Evolutionary conservation across 2,113 vertebrate species (phyloP), one percentile per base, ranked within the genome.

Genomic region (Peucedramus taeniatus): DNA sequence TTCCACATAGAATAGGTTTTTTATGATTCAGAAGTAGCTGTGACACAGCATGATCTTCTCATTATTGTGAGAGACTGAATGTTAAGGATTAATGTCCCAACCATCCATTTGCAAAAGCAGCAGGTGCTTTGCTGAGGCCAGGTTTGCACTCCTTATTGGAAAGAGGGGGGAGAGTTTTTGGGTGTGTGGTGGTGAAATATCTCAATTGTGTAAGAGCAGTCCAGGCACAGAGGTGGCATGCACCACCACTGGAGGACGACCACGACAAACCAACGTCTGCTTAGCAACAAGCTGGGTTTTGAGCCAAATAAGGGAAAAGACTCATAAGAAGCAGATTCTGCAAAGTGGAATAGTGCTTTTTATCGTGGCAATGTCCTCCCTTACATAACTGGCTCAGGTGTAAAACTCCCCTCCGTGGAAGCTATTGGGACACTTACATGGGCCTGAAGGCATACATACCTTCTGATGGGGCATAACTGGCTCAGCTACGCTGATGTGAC

Each of bases 381-480:
- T 56, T 16, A 15, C 17, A 14, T 13, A 27, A 18, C 11, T 27
- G 39, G 17, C 47, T 72, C 17, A 18, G 47, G 68, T 22, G 33
- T 27, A 22, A 21, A 61, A 56, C 19, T 64, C 40, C 28, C n/a
- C 23, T 56, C n/a, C 0, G 0, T 39, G n/a, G 50, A 33, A 74
- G 7, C 10, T 4, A 3, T 5, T 6, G 40, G 49, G n/a, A 56
- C 18, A 18, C 19, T 22, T 57, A 19, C 33, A 9, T 0, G 6
- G 66, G 21, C 21, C 33, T 37, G 56, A 51, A 21, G 37, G 45
- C 21, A 15, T 5, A 2, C 16, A 45, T 39, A 50, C n/a, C 33
- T 47, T n/a, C 59, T 65, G n/a, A 12, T 24, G 59, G n/a, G 22
- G 9, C 14, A 24, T 4, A 45, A 22, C 15, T 56, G 40, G 23